phyloP scores from a whole-genome alignment of 2,888 invertebrate genomes.

The Venusia cambrica region DNA sequence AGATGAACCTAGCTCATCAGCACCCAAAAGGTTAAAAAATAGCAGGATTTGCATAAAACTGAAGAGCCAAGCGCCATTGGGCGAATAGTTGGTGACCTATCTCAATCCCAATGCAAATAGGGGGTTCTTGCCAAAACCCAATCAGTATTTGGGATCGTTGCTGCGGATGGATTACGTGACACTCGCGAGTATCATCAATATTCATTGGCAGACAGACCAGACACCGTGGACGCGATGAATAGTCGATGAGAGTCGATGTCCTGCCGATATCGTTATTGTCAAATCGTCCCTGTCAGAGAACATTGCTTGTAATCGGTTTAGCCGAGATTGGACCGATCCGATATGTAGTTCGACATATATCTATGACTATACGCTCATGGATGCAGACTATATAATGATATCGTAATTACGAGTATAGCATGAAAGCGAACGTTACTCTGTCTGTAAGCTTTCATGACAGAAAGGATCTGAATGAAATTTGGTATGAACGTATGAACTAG shows the following conservation, averaged over 20 bases:
- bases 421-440: too few species aligned
- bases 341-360: too few species aligned
- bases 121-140: slow-evolving; percentile 42
- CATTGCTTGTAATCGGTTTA: neutral
- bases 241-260: slow-evolving; percentile 52
- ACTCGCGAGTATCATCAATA: slow-evolving; percentile 63
- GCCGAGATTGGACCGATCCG: too few species aligned
- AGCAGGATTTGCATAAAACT: slow-evolving; percentile 2
- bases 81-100: slow-evolving; percentile 27
- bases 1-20: too few species aligned
- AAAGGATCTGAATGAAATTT: too few species aligned
- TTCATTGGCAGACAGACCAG: slow-evolving; percentile 66
- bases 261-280: slow-evolving; percentile 27
- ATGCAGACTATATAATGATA: too few species aligned
- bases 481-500: too few species aligned
- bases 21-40: too few species aligned
- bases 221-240: slow-evolving; percentile 57
- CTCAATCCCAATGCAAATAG: slow-evolving; percentile 36
- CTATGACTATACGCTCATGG: too few species aligned
- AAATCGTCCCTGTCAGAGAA: slow-evolving; percentile 17
- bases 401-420: too few species aligned
- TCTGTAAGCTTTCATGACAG: too few species aligned
- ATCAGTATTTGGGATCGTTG: slow-evolving; percentile 50
- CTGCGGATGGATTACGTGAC: slow-evolving; percentile 58
- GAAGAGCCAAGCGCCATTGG: slow-evolving; percentile 11